These are phyloP conservation scores for Sciurus niger DNA, from an alignment of 2,113 vertebrate species.

Conservation along the genomic window DNA sequence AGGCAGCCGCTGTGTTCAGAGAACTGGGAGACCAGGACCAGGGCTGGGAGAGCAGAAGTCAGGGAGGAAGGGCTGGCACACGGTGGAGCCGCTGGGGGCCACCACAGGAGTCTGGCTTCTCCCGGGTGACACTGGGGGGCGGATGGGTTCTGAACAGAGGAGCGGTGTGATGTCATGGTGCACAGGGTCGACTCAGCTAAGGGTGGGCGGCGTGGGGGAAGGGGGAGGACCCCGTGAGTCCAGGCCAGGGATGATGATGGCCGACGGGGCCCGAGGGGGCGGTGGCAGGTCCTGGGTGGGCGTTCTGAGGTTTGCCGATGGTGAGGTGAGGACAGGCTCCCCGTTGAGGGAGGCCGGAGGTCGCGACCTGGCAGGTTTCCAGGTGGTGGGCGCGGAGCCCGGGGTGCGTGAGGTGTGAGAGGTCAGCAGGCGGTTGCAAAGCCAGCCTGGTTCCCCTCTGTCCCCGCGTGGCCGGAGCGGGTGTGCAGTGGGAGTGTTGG, in stretches of 20 bases:
- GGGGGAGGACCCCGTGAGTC: too few relatives aligned
- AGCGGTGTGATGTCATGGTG: rapidly evolving
- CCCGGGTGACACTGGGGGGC: background rate
- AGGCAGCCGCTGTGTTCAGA: background rate
- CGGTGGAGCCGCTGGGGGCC: background rate
- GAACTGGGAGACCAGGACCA: background rate
- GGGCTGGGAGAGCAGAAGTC: rapidly evolving
- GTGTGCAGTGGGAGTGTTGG: background rate
- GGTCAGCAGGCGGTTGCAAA: too few relatives aligned
- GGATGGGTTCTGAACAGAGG: background rate
- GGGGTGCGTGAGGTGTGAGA: background rate
- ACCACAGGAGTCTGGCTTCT: background rate
- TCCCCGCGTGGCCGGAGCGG: too few relatives aligned
- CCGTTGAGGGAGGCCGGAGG: background rate
- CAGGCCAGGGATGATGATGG: background rate
- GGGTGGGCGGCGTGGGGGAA: rapidly evolving
- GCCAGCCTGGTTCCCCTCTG: background rate
- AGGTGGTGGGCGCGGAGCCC: too few relatives aligned
- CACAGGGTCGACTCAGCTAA: too few relatives aligned
- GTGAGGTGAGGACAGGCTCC: too few relatives aligned
- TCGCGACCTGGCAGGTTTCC: too few relatives aligned
- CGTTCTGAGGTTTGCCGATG: background rate
- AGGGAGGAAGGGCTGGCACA: too few relatives aligned
- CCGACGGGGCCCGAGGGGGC: background rate
- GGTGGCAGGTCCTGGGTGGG: background rate